Base-by-base conservation (phyloP, 2,888 invertebrate genomes). In the Xestia ashworthii region DNA sequence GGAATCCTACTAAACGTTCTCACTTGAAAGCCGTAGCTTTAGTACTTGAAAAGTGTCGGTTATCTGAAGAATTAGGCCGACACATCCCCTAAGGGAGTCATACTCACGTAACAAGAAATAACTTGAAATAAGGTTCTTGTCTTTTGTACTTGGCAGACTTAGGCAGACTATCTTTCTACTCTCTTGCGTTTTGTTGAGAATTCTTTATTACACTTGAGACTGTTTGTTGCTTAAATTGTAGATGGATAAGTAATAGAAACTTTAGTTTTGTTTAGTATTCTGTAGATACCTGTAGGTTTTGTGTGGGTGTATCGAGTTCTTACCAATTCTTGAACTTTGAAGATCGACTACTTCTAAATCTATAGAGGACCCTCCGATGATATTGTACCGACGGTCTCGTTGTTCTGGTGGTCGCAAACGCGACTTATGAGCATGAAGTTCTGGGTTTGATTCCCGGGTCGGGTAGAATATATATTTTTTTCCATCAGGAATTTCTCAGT, bases 61-160 rank as follows among this genome's bases (percentile, higher is more conserved):
- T 90, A 90, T 89, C 87, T 86, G 71, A 38, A 86, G 85, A 90
- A 90, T 90, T 90, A 90, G 80, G 83, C 82, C 75, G 82, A 88
- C 86, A 88, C 79, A 74, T 74, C 78, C 82, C 89, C 84, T 76
- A 72, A 67, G 89, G 84, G 89, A 85, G 67, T 22, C 70, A 71
- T 87, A 53, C 60, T 82, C 87, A 81, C 78, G 82, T 82, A 76
- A 82, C 82, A 82, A 78, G 82, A 75, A 82, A 76, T 81, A 75
- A 80, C 74, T 81, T 81, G 46, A 53, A 76, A 72, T 71, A 71
- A 69, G 58, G 55, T 67, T 67, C 38, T 38, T 16, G 67, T 65
- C 69, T 53, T 38, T 76, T 65, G 32, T 81, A 81, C 66, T 75
- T 74, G 53, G 58, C 60, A 70, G 38, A 38, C 16, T 44, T 70